phyloP scores from a whole-genome alignment of 2,888 invertebrate genomes.

The Antheraea yamamai region DNA sequence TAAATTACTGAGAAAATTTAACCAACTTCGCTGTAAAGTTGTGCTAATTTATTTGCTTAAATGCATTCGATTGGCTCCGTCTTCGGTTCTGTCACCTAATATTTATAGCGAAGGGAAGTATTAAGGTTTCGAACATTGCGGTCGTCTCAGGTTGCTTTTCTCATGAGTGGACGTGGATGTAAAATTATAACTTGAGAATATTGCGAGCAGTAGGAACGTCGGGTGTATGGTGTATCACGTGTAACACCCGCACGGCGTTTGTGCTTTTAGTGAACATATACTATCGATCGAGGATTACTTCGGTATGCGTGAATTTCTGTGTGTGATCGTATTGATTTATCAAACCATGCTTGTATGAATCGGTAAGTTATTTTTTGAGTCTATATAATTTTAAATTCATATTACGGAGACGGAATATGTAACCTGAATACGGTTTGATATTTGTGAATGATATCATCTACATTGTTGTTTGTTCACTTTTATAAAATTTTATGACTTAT shows the following conservation, averaged over 20 bases:
- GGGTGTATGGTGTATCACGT: conserved; percentile 60
- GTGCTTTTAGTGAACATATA: conserved; percentile 57
- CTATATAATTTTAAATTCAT: neutral
- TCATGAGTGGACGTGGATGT: conserved; percentile 81
- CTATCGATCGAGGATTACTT: conserved; percentile 73
- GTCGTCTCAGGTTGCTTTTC: conserved; percentile 82
- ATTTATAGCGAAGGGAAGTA: conserved; percentile 81
- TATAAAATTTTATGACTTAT: neutral
- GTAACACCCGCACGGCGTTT: conserved; percentile 59
- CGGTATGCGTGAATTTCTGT: conserved; percentile 65
- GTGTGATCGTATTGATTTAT: conserved; percentile 58
- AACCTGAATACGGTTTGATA: neutral
- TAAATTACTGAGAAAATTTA: conserved; percentile 30
- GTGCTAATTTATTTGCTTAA: conserved; percentile 62
- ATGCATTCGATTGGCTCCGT: conserved; percentile 63
- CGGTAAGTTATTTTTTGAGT: conserved; percentile 50
- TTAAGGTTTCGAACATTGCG: conserved; percentile 81
- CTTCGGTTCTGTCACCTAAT: conserved; percentile 77
- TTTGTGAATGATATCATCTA: neutral
- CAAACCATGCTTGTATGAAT: conserved; percentile 54
- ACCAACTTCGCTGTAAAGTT: conserved; percentile 34
- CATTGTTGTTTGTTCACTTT: neutral
- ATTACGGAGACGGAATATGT: neutral
- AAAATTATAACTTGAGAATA: conserved; percentile 81
- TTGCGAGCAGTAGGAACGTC: conserved; percentile 72